Percentiles rank a stretch among this genome's conserved stretches.
Conservation (phyloP, 2,113 vertebrate genomes). For the Podarcis cretensis region DNA sequence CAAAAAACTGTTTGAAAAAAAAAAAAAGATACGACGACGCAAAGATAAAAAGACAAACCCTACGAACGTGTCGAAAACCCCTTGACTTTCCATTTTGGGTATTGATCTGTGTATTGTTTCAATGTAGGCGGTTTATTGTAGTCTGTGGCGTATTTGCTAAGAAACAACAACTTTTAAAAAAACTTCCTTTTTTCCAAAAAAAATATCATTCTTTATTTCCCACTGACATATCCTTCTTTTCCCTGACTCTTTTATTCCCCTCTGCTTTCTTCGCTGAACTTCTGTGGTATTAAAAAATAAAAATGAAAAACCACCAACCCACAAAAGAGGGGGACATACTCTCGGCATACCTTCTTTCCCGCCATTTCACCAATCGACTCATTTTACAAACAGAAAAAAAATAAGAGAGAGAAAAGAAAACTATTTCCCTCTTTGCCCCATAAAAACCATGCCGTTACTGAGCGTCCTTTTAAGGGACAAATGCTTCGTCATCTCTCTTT, state of each 20-base stretch:
- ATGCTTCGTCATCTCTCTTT: not conserved
- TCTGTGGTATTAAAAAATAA: slow-evolving; percentile 7
- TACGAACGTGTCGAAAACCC: slow-evolving; percentile 29
- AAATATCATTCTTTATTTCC: not conserved
- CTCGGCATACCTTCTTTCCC: not conserved
- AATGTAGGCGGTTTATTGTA: slow-evolving; percentile 45
- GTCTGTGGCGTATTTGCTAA: slow-evolving; percentile 46
- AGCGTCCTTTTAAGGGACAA: not conserved
- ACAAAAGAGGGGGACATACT: not conserved
- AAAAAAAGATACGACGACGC: slow-evolving; percentile 22
- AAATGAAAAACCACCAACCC: not conserved
- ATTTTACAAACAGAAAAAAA: not conserved
- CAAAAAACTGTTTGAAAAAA: slow-evolving; percentile 29
- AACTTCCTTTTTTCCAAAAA: slow-evolving; percentile 1
- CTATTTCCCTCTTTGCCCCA: not conserved
- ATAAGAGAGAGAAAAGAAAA: not conserved
- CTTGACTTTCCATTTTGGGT: slow-evolving; percentile 37
- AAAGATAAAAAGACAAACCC: slow-evolving; percentile 31
- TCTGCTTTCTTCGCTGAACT: slow-evolving; percentile 12
- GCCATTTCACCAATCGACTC: not conserved
- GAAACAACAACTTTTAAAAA: slow-evolving; percentile 36
- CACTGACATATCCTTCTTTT: slow-evolving; percentile 23
- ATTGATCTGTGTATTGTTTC: slow-evolving; percentile 48
- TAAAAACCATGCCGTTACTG: not conserved
- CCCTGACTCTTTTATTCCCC: slow-evolving; percentile 22